Evolutionary conservation across 2,797 vertebrate genomes (phyloP).

Genomic region (Calcarius lapponicus): DNA sequence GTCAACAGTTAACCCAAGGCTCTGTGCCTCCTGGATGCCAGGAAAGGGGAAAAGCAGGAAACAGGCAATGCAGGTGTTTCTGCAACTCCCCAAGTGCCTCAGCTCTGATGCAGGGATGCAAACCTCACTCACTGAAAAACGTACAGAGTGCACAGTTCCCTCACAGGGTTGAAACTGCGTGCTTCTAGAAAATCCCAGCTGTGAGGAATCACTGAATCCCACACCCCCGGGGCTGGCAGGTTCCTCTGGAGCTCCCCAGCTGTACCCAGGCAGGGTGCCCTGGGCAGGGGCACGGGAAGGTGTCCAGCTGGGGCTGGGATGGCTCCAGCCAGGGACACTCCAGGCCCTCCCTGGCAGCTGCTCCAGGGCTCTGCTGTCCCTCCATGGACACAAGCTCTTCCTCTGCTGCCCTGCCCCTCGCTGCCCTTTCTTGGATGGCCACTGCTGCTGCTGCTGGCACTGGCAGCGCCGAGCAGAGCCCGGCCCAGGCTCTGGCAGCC

Average conservation of each 20-base stretch:
- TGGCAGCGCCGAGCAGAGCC: background rate
- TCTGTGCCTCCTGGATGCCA: background rate
- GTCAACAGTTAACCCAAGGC: background rate
- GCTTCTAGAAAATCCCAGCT: background rate
- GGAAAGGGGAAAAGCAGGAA: background rate
- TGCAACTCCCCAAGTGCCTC: background rate
- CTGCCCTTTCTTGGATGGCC: fast-evolving
- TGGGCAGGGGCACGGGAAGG: background rate
- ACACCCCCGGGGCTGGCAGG: background rate
- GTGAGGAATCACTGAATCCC: too few relatives aligned
- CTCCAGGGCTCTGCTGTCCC: too few relatives aligned
- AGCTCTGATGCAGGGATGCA: background rate
- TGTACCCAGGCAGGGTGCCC: background rate
- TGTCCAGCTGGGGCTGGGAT: background rate
- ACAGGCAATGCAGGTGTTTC: background rate
- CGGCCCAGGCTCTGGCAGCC: background rate
- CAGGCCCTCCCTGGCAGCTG: background rate
- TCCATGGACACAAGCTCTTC: background rate
- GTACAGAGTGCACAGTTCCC: fast-evolving
- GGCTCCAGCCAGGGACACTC: background rate
- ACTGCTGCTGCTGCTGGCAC: background rate
- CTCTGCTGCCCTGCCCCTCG: background rate
- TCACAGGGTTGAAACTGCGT: background rate
- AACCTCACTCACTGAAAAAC: fast-evolving
- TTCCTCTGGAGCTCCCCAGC: fast-evolving